phyloP scores from a whole-genome alignment of 2,888 invertebrate species.

The Luffia ferchaultella region DNA sequence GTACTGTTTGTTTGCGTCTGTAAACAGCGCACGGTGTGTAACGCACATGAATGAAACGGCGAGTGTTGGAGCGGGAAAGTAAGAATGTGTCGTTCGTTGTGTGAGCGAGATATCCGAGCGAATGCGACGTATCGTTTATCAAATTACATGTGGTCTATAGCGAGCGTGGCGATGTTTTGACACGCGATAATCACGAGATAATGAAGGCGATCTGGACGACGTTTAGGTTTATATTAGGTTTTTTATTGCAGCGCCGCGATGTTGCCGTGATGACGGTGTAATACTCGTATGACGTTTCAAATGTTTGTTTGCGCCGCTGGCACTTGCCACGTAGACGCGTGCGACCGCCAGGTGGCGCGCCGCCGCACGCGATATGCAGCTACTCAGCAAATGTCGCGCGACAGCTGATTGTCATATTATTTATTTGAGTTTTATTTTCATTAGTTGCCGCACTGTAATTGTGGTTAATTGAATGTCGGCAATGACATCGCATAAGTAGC shows the following conservation, averaged over 20 bases:
- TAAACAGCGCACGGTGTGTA: slow-evolving; percentile 63
- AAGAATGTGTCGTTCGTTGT: slow-evolving; percentile 14
- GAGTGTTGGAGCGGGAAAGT: slow-evolving; percentile 39
- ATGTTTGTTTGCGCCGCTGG: neutral
- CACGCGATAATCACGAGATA: slow-evolving; percentile 68
- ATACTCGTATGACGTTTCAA: slow-evolving; percentile 20
- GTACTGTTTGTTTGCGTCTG: slow-evolving; percentile 67
- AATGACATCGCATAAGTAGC: neutral
- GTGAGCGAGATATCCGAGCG: slow-evolving; percentile 38
- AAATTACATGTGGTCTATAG: slow-evolving; percentile 68
- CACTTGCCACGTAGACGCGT: slow-evolving; percentile 21
- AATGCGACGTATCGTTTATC: slow-evolving; percentile 68
- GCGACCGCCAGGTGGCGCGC: slow-evolving; percentile 29
- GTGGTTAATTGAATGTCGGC: slow-evolving; percentile 4
- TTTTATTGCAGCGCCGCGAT: slow-evolving; percentile 43
- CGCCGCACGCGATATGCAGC: neutral
- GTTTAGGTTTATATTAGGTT: slow-evolving; percentile 65
- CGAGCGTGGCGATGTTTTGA: slow-evolving; percentile 68
- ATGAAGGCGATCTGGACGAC: slow-evolving; percentile 61
- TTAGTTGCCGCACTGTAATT: slow-evolving; percentile 4
- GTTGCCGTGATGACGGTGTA: slow-evolving; percentile 26
- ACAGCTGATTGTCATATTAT: slow-evolving; percentile 21
- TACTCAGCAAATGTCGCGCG: slow-evolving; percentile 4
- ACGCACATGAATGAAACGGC: slow-evolving; percentile 67
- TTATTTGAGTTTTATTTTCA: slow-evolving; percentile 8